A percentile compares a stretch with the other conserved stretches of the same genome.
These are phyloP conservation scores for Bucco capensis DNA, from an alignment of 2,113 vertebrate species.

Conservation along the genomic window DNA sequence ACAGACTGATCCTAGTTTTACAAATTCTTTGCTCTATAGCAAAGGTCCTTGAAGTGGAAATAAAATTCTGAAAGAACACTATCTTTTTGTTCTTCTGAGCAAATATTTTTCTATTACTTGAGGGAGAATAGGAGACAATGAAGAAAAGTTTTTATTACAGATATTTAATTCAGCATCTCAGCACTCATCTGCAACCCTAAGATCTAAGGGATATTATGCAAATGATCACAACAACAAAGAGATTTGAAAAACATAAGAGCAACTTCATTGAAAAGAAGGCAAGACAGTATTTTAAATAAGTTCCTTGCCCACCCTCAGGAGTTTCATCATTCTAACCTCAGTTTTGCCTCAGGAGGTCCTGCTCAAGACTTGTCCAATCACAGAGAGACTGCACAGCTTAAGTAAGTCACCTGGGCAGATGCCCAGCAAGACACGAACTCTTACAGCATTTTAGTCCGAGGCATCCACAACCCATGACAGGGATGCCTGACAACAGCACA, in stretches of 20 bases:
- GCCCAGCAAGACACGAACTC: neutral
- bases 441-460: neutral
- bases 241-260: neutral
- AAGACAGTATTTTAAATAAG: neutral
- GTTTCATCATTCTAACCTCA: neutral
- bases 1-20: neutral
- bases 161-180: neutral
- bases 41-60: neutral
- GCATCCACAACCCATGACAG: neutral
- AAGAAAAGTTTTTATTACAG: neutral
- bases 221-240: neutral
- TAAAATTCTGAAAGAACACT: neutral
- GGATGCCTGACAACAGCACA: fast-evolving
- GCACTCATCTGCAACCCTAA: neutral
- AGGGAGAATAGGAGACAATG: neutral
- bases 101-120: neutral
- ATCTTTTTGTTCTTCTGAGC: neutral
- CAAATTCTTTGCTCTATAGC: neutral
- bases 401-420: neutral
- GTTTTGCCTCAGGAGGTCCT: neutral
- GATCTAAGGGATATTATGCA: neutral
- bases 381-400: neutral
- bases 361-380: neutral
- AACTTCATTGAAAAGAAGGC: neutral
- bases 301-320: neutral